phyloP scores from a whole-genome alignment of 1,140 invertebrate species.

The Tetranychus cinnabarinus region DNA sequence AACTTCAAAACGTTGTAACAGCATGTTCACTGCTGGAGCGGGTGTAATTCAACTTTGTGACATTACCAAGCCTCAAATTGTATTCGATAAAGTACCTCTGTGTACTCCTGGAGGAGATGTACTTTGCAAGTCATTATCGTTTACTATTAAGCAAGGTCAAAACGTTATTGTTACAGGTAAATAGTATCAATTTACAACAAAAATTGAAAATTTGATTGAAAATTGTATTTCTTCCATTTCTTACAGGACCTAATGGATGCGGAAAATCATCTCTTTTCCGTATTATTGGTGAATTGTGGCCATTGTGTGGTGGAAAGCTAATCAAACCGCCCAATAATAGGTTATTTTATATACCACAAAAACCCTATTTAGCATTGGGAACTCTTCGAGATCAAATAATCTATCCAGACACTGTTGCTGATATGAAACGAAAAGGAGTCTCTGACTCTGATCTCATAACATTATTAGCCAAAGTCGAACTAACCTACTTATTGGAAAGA shows the following conservation, averaged over 20 bases:
- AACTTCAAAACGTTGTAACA: neutral
- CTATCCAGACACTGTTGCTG: slow-evolving; percentile 68
- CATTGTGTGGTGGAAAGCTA: slow-evolving; percentile 60
- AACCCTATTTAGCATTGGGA: slow-evolving; percentile 83
- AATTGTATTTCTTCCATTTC: neutral
- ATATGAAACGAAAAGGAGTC: slow-evolving; percentile 43
- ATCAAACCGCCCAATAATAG: slow-evolving; percentile 81
- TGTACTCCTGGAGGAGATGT: slow-evolving; percentile 94
- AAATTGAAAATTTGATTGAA: neutral
- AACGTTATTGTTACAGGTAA: slow-evolving; percentile 10
- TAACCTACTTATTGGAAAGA: slow-evolving; percentile 55
- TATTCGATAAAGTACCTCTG: slow-evolving; percentile 74
- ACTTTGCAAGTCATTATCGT: slow-evolving; percentile 59
- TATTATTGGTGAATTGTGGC: slow-evolving; percentile 85
- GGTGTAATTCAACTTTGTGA: slow-evolving; percentile 7
- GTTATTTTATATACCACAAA: slow-evolving; percentile 80
- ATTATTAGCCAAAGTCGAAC: slow-evolving; percentile 46
- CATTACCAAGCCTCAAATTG: slow-evolving; percentile 4
- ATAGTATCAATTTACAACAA: neutral
- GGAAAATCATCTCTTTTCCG: slow-evolving; percentile 87
- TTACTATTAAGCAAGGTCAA: slow-evolving; percentile 20
- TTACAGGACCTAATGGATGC: slow-evolving; percentile 73
- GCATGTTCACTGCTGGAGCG: neutral
- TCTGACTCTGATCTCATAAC: slow-evolving; percentile 16
- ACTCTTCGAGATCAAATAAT: slow-evolving; percentile 56